A percentile compares a stretch with the other conserved stretches of the same genome.
phyloP scores from a whole-genome alignment of 2,888 invertebrate species.

The Eupithecia tripunctaria region DNA sequence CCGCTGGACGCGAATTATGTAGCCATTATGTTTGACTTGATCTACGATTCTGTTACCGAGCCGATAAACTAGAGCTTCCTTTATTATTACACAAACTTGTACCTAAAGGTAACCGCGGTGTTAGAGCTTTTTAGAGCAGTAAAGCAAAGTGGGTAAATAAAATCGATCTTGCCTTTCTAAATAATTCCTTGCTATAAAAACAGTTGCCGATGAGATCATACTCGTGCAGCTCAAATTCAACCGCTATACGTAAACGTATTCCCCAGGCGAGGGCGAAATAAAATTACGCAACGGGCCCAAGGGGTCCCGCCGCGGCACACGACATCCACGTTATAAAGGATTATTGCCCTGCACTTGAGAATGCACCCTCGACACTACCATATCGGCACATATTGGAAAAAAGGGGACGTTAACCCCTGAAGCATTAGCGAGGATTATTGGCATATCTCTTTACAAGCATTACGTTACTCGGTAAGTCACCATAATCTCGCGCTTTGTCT shows the following conservation, averaged over 20 bases:
- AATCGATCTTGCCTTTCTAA: constrained; percentile 6
- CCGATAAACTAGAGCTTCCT: constrained; percentile 60
- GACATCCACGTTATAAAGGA: constrained; percentile 73
- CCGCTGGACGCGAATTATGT: constrained; percentile 70
- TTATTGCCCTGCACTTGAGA: constrained; percentile 76
- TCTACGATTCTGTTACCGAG: constrained; percentile 60
- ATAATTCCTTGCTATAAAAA: constrained; percentile 30
- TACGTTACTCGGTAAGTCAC: constrained; percentile 72
- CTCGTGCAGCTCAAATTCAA: constrained; percentile 57
- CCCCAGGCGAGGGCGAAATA: constrained; percentile 63
- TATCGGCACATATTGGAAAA: constrained; percentile 66
- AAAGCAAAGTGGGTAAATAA: background rate
- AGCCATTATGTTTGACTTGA: constrained; percentile 70
- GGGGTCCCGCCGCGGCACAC: constrained; percentile 61
- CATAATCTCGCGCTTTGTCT: constrained; percentile 70
- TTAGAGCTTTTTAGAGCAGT: background rate
- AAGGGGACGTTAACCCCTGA: constrained; percentile 66
- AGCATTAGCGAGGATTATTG: constrained; percentile 75
- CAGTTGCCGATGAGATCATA: constrained; percentile 45
- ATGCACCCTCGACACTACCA: constrained; percentile 71
- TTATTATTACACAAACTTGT: constrained; percentile 36
- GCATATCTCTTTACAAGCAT: constrained; percentile 75
- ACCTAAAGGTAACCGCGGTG: constrained; percentile 7
- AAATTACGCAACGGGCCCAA: constrained; percentile 70
- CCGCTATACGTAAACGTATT: constrained; percentile 54